Evolutionary conservation across 2,797 vertebrate species (phyloP).

Genomic region (Myripristis murdjan): DNA sequence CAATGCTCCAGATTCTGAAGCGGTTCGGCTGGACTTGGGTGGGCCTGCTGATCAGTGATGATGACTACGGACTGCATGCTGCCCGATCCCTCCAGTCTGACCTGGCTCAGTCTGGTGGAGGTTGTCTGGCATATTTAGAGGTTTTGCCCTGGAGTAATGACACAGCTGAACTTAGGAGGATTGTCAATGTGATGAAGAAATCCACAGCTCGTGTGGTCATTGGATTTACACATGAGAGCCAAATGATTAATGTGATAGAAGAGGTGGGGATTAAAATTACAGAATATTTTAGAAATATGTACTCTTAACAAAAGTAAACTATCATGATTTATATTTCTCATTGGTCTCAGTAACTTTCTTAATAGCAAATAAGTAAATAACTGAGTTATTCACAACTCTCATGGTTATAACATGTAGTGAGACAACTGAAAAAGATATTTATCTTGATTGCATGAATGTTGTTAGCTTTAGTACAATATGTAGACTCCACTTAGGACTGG

Average conservation of each 20-base stretch:
- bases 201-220: conserved; percentile 63
- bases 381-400: background rate
- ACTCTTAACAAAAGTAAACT: too few species aligned
- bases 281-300: too few species aligned
- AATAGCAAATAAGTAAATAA: too few species aligned
- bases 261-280: conserved; percentile 41
- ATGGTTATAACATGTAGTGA: too few species aligned
- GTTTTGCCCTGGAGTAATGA: conserved; percentile 69
- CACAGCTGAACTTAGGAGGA: conserved; percentile 40
- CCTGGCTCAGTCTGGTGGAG: conserved; percentile 40
- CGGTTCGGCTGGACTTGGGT: conserved; percentile 81
- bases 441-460: too few species aligned
- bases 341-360: too few species aligned
- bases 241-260: conserved; percentile 58
- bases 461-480: too few species aligned
- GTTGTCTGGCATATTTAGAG: conserved; percentile 78
- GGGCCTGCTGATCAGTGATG: conserved; percentile 78
- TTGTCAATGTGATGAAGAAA: conserved; percentile 53
- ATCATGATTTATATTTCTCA: too few species aligned
- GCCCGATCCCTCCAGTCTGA: conserved; percentile 69
- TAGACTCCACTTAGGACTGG: too few species aligned
- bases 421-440: too few species aligned
- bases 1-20: conserved; percentile 77
- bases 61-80: conserved; percentile 80
- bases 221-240: conserved; percentile 58